These are phyloP conservation scores for Myodes glareolus DNA, from an alignment of 2,113 vertebrate species.

Conservation along the genomic window DNA sequence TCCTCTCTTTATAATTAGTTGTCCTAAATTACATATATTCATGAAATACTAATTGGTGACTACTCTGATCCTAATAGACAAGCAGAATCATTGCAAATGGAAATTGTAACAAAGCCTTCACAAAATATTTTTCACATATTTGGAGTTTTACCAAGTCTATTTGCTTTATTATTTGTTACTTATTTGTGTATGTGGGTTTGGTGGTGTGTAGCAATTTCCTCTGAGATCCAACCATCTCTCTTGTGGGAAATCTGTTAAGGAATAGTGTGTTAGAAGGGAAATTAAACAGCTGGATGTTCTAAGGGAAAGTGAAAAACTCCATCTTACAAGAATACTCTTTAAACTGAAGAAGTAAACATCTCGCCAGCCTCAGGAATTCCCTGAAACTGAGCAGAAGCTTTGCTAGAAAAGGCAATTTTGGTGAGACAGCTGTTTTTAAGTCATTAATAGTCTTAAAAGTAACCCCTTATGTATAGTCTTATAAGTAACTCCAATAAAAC, in stretches of 20 bases:
- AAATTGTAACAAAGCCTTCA: conserved; percentile 6
- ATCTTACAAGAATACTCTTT: not conserved
- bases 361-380: not conserved
- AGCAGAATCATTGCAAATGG: not conserved
- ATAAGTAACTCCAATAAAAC: not conserved
- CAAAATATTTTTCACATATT: not conserved
- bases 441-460: not conserved
- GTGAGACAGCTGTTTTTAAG: not conserved
- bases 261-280: not conserved
- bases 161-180: not conserved
- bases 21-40: not conserved
- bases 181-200: not conserved
- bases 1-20: conserved; percentile 41
- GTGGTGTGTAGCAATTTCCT: not conserved
- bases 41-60: not conserved
- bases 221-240: not conserved
- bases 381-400: not conserved
- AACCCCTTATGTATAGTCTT: not conserved
- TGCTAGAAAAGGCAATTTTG: not conserved
- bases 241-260: not conserved
- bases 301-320: not conserved
- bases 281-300: not conserved
- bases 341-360: no score
- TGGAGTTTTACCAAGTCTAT: not conserved
- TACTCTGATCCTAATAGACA: not conserved